These are phyloP conservation scores for Mormoops blainvillei DNA, from an alignment of 2,113 vertebrate genomes.

Conservation along the genomic window DNA sequence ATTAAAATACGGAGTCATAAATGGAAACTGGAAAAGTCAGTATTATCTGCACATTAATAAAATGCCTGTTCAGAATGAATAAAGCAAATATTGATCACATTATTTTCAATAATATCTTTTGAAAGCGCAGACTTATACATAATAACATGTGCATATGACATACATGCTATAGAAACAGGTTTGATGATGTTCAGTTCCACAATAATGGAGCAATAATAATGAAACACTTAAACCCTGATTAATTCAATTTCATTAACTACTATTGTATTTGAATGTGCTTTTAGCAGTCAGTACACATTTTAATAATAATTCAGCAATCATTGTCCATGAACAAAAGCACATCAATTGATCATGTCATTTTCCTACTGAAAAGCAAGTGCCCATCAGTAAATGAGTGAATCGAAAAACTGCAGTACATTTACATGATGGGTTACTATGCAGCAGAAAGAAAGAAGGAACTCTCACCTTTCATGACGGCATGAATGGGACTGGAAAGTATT, in stretches of 20 bases:
- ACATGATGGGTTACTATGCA: too few relatives aligned
- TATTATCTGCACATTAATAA: not conserved
- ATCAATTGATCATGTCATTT: not conserved
- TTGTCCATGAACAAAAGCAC: not conserved
- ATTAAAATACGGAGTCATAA: not conserved
- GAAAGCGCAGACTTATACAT: not conserved
- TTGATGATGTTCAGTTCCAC: not conserved
- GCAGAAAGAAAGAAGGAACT: too few relatives aligned
- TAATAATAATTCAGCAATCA: not conserved
- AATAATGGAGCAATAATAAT: not conserved
- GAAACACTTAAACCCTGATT: not conserved
- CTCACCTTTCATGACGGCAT: too few relatives aligned
- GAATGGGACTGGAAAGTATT: too few relatives aligned
- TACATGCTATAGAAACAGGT: not conserved
- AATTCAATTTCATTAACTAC: not conserved
- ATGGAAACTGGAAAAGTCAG: not conserved
- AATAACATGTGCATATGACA: not conserved
- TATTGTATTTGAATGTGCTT: not conserved
- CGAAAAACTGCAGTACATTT: too few relatives aligned
- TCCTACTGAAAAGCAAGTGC: not conserved
- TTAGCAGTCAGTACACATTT: not conserved
- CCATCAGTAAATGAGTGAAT: too few relatives aligned
- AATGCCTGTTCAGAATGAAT: not conserved
- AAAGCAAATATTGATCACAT: not conserved
- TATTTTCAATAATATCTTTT: not conserved